Evolutionary conservation across 2,113 vertebrate species (phyloP), one percentile per base, ranked within the genome.

Genomic region (Symphodus melops): DNA sequence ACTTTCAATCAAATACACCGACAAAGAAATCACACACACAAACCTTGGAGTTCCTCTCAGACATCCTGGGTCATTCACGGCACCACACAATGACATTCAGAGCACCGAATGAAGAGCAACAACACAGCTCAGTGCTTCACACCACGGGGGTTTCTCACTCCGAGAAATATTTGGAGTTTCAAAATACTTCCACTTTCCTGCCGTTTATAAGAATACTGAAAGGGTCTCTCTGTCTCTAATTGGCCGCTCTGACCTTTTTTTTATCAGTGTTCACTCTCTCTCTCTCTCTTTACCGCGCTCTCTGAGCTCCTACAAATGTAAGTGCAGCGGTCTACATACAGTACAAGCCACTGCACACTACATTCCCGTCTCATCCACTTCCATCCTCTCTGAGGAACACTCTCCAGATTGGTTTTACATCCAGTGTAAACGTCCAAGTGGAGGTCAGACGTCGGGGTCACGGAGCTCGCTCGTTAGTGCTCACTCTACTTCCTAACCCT

Each of bases 81-180:
- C 68, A 59, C 65, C 25, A 67, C 81, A 87, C 72, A 56, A 54
- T 23, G 44, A 86, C 80, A 77, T 79, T 88, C 57, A 83, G 81
- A 86, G 79, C 75, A 77, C 36, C 64, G 72, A 84, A 87, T 78
- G 79, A 88, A 89, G 81, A 37, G 72, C 70, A 67, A 92, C 86
- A 92, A 86, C 86, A 80, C 64, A 77, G 78, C 87, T 88, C 88
- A 88, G 89, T 87, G 58, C 83, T 76, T 82, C 54, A 59, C 86
- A 72, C 72, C 33, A 1, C 46, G 48, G 77, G 83, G 67, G 75
- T 86, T 88, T 75, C 46, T 48, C 54, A 39, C 37, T 70, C 54
- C 0, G 64, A 68, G 59, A 82, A 71, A 72, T 79, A 44, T 14
- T 39, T 62, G 21, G 57, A 70, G 63, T 63, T 81, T 78, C 44